These are phyloP conservation scores for Chlorops oryzae DNA, from an alignment of 1,140 invertebrate genomes.

Conservation along the genomic window DNA sequence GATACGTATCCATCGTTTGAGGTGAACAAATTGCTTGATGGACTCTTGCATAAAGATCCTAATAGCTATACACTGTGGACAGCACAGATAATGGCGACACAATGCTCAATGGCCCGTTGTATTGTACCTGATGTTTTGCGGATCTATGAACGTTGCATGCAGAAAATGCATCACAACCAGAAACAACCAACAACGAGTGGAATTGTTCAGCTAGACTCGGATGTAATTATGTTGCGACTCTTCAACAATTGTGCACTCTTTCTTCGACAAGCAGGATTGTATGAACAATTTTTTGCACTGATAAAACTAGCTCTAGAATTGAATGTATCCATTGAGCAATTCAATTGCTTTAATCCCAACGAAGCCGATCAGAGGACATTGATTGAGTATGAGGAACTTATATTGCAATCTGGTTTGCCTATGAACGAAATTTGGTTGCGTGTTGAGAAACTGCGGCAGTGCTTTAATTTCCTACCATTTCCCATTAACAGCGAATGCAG, in stretches of 20 bases:
- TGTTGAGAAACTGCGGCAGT: constrained; percentile 58
- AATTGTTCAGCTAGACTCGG: constrained; percentile 24
- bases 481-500: constrained; percentile 36
- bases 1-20: constrained; percentile 53
- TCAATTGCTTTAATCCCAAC: constrained; percentile 46
- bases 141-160: constrained; percentile 54
- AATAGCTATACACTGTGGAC: constrained; percentile 56
- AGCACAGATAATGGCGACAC: constrained; percentile 53
- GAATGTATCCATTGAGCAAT: constrained; percentile 50
- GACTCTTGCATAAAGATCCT: constrained; percentile 47
- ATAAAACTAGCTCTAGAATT: constrained; percentile 56
- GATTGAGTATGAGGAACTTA: constrained; percentile 58
- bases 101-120: constrained; percentile 58
- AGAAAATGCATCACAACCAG: constrained; percentile 48
- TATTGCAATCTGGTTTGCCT: constrained; percentile 58
- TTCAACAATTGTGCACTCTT: constrained; percentile 58
- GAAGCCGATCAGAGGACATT: constrained; percentile 52
- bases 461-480: constrained; percentile 56
- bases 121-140: constrained; percentile 53
- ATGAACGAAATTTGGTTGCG: constrained; percentile 62
- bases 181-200: not conserved
- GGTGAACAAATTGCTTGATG: constrained; percentile 46
- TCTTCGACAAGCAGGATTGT: constrained; percentile 59
- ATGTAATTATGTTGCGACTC: constrained; percentile 50
- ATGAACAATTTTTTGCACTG: constrained; percentile 60